Evolutionary conservation across 2,797 vertebrate genomes (phyloP).

Genomic region (Crocidura indochinensis): DNA sequence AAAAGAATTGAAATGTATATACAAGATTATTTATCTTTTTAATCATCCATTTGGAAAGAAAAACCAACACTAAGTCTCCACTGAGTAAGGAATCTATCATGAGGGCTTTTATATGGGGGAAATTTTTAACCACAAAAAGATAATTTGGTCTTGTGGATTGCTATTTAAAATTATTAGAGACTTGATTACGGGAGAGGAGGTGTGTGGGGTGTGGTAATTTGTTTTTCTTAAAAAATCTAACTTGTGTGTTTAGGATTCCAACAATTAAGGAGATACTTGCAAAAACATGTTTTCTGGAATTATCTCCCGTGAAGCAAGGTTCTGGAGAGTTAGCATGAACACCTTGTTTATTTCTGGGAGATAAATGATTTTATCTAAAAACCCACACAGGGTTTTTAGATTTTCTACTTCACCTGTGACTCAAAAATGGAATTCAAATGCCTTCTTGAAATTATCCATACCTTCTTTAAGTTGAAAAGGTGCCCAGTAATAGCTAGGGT

Average conservation of each 20-base stretch:
- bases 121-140: background rate
- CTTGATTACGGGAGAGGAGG: slow-evolving; percentile 17
- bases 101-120: slow-evolving; percentile 1
- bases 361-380: slow-evolving; percentile 13
- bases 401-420: slow-evolving; percentile 22
- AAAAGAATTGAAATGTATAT: background rate
- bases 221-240: slow-evolving; percentile 21
- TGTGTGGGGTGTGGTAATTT: background rate
- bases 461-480: slow-evolving; percentile 43
- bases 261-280: background rate
- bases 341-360: background rate
- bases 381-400: background rate
- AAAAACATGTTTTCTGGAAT: slow-evolving; percentile 36
- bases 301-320: background rate
- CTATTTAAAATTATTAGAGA: slow-evolving; percentile 32
- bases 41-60: background rate
- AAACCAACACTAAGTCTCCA: background rate
- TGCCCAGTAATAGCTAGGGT: background rate
- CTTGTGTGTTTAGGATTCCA: slow-evolving; percentile 15
- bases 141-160: background rate
- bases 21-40: background rate
- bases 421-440: slow-evolving; percentile 63
- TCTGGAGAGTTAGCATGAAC: background rate
- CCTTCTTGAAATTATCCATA: slow-evolving; percentile 43
- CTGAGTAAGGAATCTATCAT: slow-evolving; percentile 34